These are phyloP conservation scores for Drosophila dives DNA, from an alignment of 2,888 invertebrate species.

Conservation along the genomic window DNA sequence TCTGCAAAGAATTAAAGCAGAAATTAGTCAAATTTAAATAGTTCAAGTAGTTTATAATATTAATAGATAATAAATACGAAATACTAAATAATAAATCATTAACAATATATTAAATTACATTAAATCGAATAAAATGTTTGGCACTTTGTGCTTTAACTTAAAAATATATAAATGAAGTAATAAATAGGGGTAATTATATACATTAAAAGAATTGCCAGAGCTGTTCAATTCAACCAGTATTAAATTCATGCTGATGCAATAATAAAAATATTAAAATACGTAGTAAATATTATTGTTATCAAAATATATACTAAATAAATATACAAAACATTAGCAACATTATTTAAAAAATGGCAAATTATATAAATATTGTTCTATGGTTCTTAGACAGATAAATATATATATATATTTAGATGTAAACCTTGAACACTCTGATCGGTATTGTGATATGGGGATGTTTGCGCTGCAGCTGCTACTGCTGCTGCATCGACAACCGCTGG, in stretches of 20 bases:
- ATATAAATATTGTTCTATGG: neutral
- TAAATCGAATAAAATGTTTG: neutral
- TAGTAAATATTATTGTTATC: neutral
- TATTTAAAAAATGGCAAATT: neutral
- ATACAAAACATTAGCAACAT: neutral
- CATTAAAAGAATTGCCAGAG: neutral
- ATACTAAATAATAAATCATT: neutral
- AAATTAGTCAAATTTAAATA: neutral
- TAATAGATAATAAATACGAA: neutral
- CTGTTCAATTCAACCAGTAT: neutral
- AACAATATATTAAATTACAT: neutral
- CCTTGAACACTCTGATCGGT: constrained; percentile 10
- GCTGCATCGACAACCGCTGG: neutral
- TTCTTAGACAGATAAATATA: neutral
- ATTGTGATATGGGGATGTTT: constrained; percentile 35
- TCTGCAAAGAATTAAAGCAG: constrained; percentile 61
- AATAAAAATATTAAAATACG: neutral
- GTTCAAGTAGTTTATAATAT: neutral
- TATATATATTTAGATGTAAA: neutral
- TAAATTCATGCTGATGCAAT: neutral
- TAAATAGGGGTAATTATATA: neutral
- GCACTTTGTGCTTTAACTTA: neutral
- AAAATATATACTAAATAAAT: constrained; percentile 1
- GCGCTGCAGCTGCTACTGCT: neutral
- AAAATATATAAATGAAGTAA: neutral